Percentiles rank a stretch among this genome's conserved stretches.
These are phyloP conservation scores for Acholoe squamosa DNA, from an alignment of 2,888 invertebrate genomes.

Conservation along the genomic window DNA sequence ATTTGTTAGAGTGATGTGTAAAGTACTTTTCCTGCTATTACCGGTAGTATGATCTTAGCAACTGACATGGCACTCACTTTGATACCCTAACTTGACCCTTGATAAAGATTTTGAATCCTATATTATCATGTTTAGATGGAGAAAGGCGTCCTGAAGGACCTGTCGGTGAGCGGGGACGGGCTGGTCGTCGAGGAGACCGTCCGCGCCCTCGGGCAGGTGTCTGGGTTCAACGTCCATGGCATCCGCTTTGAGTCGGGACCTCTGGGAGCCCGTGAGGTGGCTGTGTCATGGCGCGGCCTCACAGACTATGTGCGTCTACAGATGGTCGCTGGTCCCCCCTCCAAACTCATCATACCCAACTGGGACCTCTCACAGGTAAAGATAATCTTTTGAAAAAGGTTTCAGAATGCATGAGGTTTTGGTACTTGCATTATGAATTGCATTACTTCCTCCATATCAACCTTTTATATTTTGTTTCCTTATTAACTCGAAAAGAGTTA, in stretches of 20 bases:
- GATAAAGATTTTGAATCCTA: too few species aligned
- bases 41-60: too few species aligned
- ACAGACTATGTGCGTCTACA: conserved; percentile 78
- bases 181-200: conserved; percentile 70
- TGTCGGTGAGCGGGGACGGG: conserved; percentile 76
- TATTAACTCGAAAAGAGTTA: too few species aligned
- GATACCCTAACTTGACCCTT: too few species aligned
- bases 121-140: conserved; percentile 73
- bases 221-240: conserved; percentile 71
- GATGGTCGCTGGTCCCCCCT: conserved; percentile 79
- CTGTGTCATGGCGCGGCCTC: conserved; percentile 75
- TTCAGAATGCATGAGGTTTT: too few species aligned
- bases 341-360: conserved; percentile 75
- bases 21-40: too few species aligned
- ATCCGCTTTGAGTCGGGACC: conserved; percentile 75
- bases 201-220: conserved; percentile 71
- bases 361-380: conserved; percentile 77
- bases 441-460: too few species aligned
- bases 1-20: too few species aligned
- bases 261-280: conserved; percentile 77
- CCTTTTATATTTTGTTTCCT: too few species aligned
- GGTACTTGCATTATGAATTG: too few species aligned
- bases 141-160: conserved; percentile 73
- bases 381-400: background rate
- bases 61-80: too few species aligned